Conservation (phyloP, 2,797 vertebrate genomes). For the Tamandua tetradactyla region DNA sequence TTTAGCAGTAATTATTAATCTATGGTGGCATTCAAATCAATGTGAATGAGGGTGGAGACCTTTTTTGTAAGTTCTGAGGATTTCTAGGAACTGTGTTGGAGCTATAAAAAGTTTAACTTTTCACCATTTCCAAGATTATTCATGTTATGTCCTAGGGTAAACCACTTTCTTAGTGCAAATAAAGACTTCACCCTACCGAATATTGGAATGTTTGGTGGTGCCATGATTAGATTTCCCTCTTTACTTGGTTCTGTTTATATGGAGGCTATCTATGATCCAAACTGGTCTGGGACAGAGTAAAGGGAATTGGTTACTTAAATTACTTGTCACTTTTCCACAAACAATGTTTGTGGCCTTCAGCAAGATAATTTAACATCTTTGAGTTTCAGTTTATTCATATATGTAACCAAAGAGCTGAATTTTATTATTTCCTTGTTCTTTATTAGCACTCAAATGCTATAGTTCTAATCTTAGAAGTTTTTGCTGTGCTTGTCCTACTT, state of each 20-base stretch:
- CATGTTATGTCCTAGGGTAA: not conserved
- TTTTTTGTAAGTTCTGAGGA: not conserved
- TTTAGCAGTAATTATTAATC: not conserved
- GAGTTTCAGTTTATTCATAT: conserved; percentile 17
- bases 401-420: conserved; percentile 11
- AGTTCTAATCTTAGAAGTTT: not conserved
- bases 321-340: not conserved
- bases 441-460: not conserved
- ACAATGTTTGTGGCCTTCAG: conserved; percentile 1
- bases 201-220: not conserved
- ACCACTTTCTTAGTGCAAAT: not conserved
- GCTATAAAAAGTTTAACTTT: not conserved
- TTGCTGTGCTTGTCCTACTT: not conserved
- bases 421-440: conserved; percentile 24
- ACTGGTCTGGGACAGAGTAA: not conserved
- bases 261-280: not conserved
- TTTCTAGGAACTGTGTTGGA: not conserved
- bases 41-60: not conserved
- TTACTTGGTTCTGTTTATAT: not conserved
- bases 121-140: not conserved
- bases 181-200: not conserved
- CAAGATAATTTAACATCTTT: not conserved
- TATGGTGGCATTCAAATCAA: not conserved
- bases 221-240: not conserved
- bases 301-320: not conserved